Evolutionary conservation across 2,797 vertebrate species (phyloP).

Genomic region (Xiphorhynchus erythropygius): DNA sequence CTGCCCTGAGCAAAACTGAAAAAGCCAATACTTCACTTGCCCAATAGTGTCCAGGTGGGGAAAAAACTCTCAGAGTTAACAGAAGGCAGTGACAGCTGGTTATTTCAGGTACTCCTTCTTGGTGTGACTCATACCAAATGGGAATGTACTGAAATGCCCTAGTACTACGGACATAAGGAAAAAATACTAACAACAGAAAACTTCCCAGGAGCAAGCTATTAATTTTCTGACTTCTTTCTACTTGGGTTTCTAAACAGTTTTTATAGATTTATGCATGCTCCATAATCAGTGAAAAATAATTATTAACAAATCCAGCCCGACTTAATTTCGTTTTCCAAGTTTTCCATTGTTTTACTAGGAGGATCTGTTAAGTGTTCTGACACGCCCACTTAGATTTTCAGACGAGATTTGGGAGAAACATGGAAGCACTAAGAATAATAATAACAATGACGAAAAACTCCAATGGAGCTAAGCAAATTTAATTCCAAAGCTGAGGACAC

Average conservation of each 20-base stretch:
- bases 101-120: background rate
- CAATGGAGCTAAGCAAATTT: constrained; percentile 36
- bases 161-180: background rate
- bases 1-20: constrained; percentile 25
- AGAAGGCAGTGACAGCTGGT: constrained; percentile 29
- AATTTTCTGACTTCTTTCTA: background rate
- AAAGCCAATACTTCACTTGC: background rate
- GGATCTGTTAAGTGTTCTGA: background rate
- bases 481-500: constrained; percentile 36
- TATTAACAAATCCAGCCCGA: background rate
- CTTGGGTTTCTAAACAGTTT: background rate
- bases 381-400: background rate
- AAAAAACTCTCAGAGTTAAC: background rate
- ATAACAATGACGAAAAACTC: background rate
- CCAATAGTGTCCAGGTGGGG: background rate
- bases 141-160: background rate
- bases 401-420: background rate
- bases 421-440: background rate
- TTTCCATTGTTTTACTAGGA: background rate
- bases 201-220: background rate
- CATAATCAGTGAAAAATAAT: background rate
- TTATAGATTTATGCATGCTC: background rate
- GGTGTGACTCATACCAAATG: background rate
- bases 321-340: background rate
- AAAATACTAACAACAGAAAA: background rate